Evolutionary conservation across 2,888 invertebrate genomes (phyloP).

Genomic region (Danaus chrysippus): DNA sequence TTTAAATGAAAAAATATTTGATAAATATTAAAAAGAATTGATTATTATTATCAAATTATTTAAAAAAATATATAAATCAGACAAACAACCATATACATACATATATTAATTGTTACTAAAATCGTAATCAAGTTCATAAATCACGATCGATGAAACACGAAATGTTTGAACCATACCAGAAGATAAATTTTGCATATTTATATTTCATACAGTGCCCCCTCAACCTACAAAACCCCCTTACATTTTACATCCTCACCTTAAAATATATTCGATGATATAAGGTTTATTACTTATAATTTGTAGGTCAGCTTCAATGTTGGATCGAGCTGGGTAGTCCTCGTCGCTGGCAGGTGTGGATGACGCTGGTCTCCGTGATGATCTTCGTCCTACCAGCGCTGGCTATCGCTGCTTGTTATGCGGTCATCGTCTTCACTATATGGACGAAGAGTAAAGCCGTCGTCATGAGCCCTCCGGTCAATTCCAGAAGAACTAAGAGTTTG

Average conservation of each 20-base stretch:
- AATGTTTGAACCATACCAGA: not conserved
- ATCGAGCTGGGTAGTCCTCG: slow-evolving; percentile 87
- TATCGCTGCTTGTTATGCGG: slow-evolving; percentile 93
- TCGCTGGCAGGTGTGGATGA: slow-evolving; percentile 94
- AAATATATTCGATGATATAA: not conserved
- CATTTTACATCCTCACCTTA: not conserved
- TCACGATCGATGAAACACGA: not conserved
- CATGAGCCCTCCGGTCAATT: slow-evolving; percentile 74
- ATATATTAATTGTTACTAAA: too few relatives aligned
- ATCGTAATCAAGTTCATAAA: not conserved
- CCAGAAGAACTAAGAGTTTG: slow-evolving; percentile 63
- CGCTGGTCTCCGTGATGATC: slow-evolving; percentile 87
- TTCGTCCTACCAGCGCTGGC: slow-evolving; percentile 93
- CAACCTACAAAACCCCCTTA: too few relatives aligned
- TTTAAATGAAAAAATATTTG: not conserved
- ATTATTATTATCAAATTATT: too few relatives aligned
- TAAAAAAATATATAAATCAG: too few relatives aligned
- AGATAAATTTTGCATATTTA: not conserved
- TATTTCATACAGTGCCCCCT: not conserved
- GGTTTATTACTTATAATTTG: slow-evolving; percentile 23
- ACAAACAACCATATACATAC: too few relatives aligned
- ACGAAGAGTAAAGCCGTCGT: slow-evolving; percentile 86
- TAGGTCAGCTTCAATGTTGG: slow-evolving; percentile 91
- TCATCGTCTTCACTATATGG: slow-evolving; percentile 96
- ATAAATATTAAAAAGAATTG: not conserved